Base-by-base conservation (phyloP, 30 jellyfish, hydroid and myxozoan genomes). In the Aurelia coerulea region DNA sequence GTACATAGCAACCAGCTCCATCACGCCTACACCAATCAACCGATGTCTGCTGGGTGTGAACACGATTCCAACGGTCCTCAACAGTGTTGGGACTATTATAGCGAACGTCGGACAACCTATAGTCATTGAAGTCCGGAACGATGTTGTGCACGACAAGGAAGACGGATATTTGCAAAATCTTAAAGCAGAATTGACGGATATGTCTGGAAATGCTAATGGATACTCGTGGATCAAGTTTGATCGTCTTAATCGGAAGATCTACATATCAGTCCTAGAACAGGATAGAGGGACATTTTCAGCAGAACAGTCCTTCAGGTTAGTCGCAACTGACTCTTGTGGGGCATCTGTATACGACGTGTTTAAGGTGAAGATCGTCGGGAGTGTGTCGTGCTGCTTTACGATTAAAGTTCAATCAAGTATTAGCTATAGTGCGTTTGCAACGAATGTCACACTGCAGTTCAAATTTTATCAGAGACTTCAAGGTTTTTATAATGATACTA, bases 271-370 rank as follows among this genome's bases (percentile, higher is more conserved):
- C 37, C 23, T 70, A 10, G 83, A 78, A 11, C 41, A 53, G 8
- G 92, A 72, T 2, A 34, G 69, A 59, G 58, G 56, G 2, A 29
- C 9, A 1, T 12, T 34, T 19, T 73, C 6, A 31, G 67, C 79
- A 19, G 65, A 73, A 72, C 53, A 77, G 54, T 64, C 73, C 60
- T 88, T 75, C 60, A 58, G 66, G 51, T 12, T 88, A 63, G 66
- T 78, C 29, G 83, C 79, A n/a, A 70, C 78, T 14, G 96, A 88
- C 51, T 79, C 96, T n/a, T 88, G 96, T 69, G 96, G 91, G 16
- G 74, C 90, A 17, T 29, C 80, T 7, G 91, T 88, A 2, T 79
- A 68, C 71, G 96, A 88, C 50, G 65, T 64, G 8, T 66, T 88
- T 31, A 79, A 64, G 14, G 79, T 88, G 1, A 33, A n/a, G 17